Evolutionary conservation across 2,113 vertebrate genomes (phyloP).

Genomic region (Hippopotamus amphibius): DNA sequence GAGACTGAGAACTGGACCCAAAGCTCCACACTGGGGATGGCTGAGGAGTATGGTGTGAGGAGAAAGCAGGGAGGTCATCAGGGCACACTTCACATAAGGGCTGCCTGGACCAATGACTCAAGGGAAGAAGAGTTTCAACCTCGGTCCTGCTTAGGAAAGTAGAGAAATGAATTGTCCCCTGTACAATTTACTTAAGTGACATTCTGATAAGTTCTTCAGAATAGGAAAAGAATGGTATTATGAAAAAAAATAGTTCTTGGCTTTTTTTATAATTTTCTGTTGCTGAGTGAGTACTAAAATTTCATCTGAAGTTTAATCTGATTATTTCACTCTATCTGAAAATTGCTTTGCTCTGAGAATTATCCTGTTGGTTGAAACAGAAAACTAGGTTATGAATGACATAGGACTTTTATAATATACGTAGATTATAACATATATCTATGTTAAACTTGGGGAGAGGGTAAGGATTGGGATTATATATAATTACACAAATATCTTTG

Average conservation of each 20-base stretch:
- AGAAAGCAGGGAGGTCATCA: not conserved
- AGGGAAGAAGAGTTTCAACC: not conserved
- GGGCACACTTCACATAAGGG: fast-evolving
- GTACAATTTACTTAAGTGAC: not conserved
- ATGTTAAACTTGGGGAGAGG: slow-evolving; percentile 25
- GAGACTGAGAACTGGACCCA: not conserved
- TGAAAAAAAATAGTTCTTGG: not conserved
- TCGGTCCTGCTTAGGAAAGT: not conserved
- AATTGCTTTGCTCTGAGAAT: slow-evolving; percentile 27
- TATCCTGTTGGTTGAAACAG: not conserved
- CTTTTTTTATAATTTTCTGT: not conserved
- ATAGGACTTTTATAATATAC: not conserved
- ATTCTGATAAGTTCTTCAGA: not conserved
- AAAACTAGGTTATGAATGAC: slow-evolving; percentile 27
- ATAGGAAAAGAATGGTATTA: not conserved
- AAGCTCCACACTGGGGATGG: too few species aligned
- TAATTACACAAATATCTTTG: not conserved
- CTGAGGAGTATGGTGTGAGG: not conserved
- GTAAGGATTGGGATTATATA: not conserved
- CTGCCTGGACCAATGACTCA: not conserved
- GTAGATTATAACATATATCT: slow-evolving; percentile 1
- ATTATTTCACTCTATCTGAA: slow-evolving; percentile 30
- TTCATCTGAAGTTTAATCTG: slow-evolving; percentile 1
- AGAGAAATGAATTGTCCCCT: not conserved
- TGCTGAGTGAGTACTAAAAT: slow-evolving; percentile 28